Conservation (phyloP, 2,888 invertebrate species). For the Hyposoter didymator region DNA sequence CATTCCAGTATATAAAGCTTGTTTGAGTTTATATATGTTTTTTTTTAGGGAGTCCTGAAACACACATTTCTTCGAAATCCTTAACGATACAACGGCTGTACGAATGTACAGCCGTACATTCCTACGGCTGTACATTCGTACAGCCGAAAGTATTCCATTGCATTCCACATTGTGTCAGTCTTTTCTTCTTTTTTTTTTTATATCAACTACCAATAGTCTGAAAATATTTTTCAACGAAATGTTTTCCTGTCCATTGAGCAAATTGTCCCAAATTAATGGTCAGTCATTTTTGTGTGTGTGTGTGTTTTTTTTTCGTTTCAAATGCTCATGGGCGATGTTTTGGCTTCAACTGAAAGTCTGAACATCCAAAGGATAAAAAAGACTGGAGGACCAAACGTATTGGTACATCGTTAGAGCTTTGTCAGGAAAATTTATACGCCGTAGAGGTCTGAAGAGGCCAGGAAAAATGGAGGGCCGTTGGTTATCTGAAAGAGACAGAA, state of each 20-base stretch:
- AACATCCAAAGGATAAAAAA: background rate
- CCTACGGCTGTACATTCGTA: no score
- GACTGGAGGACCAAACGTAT: conserved; percentile 20
- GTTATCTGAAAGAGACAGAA: conserved; percentile 45
- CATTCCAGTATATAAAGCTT: conserved; percentile 20
- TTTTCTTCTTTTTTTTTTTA: background rate
- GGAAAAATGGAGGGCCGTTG: conserved; percentile 23
- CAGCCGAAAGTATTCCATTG: background rate
- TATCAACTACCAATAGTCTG: background rate
- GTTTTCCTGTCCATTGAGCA: background rate
- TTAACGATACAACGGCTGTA: background rate
- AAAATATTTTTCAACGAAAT: background rate
- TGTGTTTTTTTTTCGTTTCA: background rate
- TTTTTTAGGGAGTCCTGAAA: background rate
- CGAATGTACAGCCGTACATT: no score
- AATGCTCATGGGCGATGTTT: background rate
- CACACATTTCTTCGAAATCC: background rate
- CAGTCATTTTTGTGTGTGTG: background rate
- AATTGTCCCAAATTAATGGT: background rate
- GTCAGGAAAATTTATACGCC: conserved; percentile 12
- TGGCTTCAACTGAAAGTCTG: background rate
- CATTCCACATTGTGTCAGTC: background rate
- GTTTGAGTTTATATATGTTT: conserved; percentile 10
- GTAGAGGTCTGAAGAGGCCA: background rate
- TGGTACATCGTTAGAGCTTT: conserved; percentile 35